phyloP scores from a whole-genome alignment of 2,888 invertebrate species.

The Bibio marci region DNA sequence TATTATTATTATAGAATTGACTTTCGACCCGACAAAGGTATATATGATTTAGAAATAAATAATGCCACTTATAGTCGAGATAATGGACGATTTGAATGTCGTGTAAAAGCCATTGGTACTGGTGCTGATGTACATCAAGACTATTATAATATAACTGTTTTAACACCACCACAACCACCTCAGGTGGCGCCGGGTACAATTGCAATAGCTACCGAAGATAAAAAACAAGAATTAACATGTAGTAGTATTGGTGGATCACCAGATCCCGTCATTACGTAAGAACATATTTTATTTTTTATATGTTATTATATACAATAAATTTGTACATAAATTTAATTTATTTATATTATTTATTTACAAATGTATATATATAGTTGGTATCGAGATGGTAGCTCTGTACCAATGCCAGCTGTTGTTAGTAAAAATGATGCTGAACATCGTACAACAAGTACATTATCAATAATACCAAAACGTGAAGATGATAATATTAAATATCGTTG shows the following conservation, averaged over 20 bases:
- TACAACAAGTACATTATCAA: constrained; percentile 54
- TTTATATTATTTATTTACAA: neutral
- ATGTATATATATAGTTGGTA: constrained; percentile 43
- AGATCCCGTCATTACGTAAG: constrained; percentile 64
- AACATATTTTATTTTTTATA: constrained; percentile 6
- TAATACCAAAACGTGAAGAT: constrained; percentile 67
- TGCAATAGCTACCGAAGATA: constrained; percentile 68
- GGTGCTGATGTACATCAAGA: constrained; percentile 72
- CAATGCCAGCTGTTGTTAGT: constrained; percentile 49
- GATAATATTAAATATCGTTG: constrained; percentile 72
- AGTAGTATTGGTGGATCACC: constrained; percentile 80
- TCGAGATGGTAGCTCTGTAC: constrained; percentile 55
- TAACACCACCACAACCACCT: constrained; percentile 70
- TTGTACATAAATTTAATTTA: neutral
- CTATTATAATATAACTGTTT: constrained; percentile 65
- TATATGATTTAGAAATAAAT: constrained; percentile 75
- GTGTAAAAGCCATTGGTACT: constrained; percentile 66
- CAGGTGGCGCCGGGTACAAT: constrained; percentile 56
- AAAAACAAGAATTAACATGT: constrained; percentile 57
- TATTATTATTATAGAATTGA: constrained; percentile 57
- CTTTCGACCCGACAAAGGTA: constrained; percentile 60
- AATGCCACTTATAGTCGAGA: constrained; percentile 81
- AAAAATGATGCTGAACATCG: constrained; percentile 57
- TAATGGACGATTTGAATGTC: constrained; percentile 84
- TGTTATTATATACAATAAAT: constrained; percentile 1